Base-by-base conservation (phyloP, 1,140 invertebrate genomes). In the Drosophila pachea region DNA sequence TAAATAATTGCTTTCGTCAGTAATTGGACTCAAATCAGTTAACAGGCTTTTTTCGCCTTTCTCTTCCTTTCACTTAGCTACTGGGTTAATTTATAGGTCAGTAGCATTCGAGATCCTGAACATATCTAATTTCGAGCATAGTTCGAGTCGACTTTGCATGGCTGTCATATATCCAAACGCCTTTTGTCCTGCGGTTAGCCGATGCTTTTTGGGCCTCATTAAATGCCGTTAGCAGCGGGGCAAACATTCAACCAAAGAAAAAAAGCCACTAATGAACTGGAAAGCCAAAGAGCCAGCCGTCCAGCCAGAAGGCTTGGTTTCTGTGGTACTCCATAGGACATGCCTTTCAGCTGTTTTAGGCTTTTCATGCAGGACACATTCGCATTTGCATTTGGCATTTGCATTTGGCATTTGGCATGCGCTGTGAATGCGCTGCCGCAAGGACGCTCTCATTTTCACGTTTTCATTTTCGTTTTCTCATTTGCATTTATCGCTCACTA, bases 381-480 rank as follows among this genome's bases (percentile, higher is more conserved):
- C 50, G 73, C 63, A 79, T 4, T 7, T 12, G 47, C 5, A 32
- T 5, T 7, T 0, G 31, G 12, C 12, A 0, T 2, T 11, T 11
- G 8, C 8, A 29, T 16, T 29, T 47, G 43, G 8, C 4, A 1
- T 14, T 5, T 42, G 7, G n/a, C n/a, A n/a, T n/a, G n/a, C n/a
- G 12, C 36, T 42, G 9, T 42, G 47, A 12, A 50, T 71, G 66
- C 53, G 56, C 45, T 62, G 32, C 31, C 22, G 52, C 58, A 56
- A 60, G 45, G 35, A 53, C 45, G 14, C 38, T 56, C 38, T 56
- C 47, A 59, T 56, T 70, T 56, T 71, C 36, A 50, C 73, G 70
- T 55, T 81, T 81, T 38, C 55, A 59, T 52, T 66, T 71, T 76
- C 73, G 69, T 78, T 78, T 74, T 32, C 45, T 76, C 73, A 71